A percentile compares a stretch with the other conserved stretches of the same genome.
These are phyloP conservation scores for Protodeltote pygarga DNA, from an alignment of 2,888 invertebrate species.

Conservation along the genomic window DNA sequence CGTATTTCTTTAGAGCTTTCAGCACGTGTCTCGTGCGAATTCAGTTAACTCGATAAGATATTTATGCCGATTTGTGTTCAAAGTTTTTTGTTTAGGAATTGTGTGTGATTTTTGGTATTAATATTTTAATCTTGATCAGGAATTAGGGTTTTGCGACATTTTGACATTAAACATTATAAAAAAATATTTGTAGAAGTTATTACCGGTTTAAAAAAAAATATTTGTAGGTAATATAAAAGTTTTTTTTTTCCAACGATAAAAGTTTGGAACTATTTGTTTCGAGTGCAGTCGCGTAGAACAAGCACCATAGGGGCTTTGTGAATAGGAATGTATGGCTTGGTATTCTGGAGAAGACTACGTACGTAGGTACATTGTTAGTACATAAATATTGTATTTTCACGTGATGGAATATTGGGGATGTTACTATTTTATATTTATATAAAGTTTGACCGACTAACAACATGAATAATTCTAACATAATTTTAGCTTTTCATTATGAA, in stretches of 20 bases:
- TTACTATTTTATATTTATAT: neutral
- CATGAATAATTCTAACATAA: neutral
- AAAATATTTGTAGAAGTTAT: too few relatives aligned
- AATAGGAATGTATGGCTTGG: too few relatives aligned
- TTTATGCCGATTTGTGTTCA: constrained; percentile 33
- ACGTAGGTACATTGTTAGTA: constrained; percentile 3
- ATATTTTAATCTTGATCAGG: neutral
- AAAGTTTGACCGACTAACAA: too few relatives aligned
- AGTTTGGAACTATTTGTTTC: constrained; percentile 1
- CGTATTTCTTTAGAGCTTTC: constrained; percentile 60
- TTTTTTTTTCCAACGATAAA: too few relatives aligned
- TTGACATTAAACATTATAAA: too few relatives aligned
- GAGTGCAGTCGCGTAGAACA: constrained; percentile 12
- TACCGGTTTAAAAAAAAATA: too few relatives aligned
- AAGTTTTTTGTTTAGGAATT: constrained; percentile 12
- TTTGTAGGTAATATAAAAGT: too few relatives aligned
- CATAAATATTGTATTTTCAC: too few relatives aligned
- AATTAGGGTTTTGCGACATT: neutral
- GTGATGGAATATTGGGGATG: too few relatives aligned
- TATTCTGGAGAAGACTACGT: too few relatives aligned
- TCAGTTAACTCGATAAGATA: constrained; percentile 32
- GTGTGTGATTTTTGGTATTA: constrained; percentile 6
- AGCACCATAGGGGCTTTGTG: constrained; percentile 25
- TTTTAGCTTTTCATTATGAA: constrained; percentile 1
- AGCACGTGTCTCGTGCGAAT: constrained; percentile 38